phyloP scores from a whole-genome alignment of 2,113 vertebrate species.

The Corythornis cristatus region DNA sequence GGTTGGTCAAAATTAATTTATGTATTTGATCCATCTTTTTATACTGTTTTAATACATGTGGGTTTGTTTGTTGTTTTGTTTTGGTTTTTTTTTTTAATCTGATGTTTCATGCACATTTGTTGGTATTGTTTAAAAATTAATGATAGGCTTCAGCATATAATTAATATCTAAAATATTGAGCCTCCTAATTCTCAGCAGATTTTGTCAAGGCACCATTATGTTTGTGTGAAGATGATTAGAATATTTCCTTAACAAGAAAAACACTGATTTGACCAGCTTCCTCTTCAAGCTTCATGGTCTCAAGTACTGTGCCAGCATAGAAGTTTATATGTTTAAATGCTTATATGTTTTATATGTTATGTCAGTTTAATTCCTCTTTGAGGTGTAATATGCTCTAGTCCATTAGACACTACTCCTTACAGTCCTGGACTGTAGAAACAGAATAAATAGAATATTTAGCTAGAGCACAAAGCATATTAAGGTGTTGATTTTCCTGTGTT shows the following conservation, averaged over 20 bases:
- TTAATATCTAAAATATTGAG: neutral
- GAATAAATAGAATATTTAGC: neutral
- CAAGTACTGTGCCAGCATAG: neutral
- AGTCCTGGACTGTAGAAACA: neutral
- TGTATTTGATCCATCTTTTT: neutral
- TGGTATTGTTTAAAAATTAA: neutral
- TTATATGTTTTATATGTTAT: neutral
- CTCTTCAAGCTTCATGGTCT: neutral
- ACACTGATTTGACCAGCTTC: neutral
- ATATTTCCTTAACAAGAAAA: neutral
- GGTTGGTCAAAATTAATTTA: conserved; percentile 72
- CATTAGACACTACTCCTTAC: neutral
- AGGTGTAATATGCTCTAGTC: neutral
- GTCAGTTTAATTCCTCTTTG: neutral
- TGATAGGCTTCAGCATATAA: neutral
- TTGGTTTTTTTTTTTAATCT: neutral
- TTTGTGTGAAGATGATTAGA: neutral
- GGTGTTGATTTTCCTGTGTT: neutral
- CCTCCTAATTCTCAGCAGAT: neutral
- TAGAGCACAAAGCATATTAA: neutral
- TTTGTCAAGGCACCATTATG: neutral
- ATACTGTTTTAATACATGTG: neutral
- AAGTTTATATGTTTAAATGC: neutral
- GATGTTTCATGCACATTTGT: neutral
- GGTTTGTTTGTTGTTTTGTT: too few species aligned